Base-by-base conservation (phyloP, 2,113 vertebrate genomes). In the Terrapene triunguis region DNA sequence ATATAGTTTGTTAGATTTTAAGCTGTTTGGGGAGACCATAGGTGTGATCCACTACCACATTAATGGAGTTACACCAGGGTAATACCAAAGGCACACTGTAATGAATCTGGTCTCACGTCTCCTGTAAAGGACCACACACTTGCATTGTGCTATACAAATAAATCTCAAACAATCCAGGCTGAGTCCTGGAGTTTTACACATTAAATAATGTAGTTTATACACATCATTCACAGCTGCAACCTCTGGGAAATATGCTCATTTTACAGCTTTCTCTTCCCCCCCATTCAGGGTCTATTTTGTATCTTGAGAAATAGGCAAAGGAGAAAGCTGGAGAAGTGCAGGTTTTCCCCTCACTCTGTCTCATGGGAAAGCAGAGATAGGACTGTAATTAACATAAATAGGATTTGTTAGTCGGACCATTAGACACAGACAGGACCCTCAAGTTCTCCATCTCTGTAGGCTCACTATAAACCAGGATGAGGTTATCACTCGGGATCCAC, bases 201-300 rank as follows among this genome's bases (percentile, higher is more conserved):
- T 95, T 88, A 89, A 92, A 72, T 84, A 91, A 84, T 21, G 24
- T 9, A 53, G 27, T 72, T n/a, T 55, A 17, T 86, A 82, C 51
- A 88, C 94, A 25, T 55, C 76, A 80, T 65, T 85, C 82, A 51
- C 24, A 80, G 42, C n/a, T 82, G 51, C 59, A 17, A 4, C 59
- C 17, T 35, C 59, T 35, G 32, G 59, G 29, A 13, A 65, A 35
- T 32, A 62, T 4, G 57, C 57, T 65, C 32, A 82, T 54, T 76
- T 78, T 55, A 59, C 24, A 89, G 32, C 21, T 5, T 47, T 32
- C 47, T 93, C 85, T 80, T 92, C 88, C 59, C 54, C 54, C 87
- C 42, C 32, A 10, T 25, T 12, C 35, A 50, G 82, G 22, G 44
- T 87, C 35, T 86, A 27, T 38, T 69, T 53, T 2, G 24, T 79